phyloP scores from a whole-genome alignment of 2,797 vertebrate species.

The Eupleurogrammus muticus region DNA sequence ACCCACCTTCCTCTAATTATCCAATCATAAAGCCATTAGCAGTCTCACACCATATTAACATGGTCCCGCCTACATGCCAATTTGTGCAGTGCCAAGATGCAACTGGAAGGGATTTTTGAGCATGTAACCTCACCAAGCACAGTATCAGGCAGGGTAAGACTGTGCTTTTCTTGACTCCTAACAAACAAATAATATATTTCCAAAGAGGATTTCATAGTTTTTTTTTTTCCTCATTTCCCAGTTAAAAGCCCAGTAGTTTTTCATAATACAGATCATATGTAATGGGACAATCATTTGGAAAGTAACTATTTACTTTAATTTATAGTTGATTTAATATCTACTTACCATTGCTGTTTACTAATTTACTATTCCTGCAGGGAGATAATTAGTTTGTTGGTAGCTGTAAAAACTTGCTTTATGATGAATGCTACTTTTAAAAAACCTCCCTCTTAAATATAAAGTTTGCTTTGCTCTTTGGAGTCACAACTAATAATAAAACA shows the following conservation, averaged over 20 bases:
- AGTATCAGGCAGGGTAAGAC: conserved; percentile 23
- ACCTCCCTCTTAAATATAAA: too few species aligned
- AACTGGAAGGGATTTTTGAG: conserved; percentile 60
- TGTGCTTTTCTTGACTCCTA: conserved; percentile 42
- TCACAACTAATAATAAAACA: too few species aligned
- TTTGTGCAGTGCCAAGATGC: conserved; percentile 73
- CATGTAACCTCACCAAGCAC: conserved; percentile 37
- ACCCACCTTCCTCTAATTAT: conserved; percentile 87
- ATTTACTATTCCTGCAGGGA: too few species aligned
- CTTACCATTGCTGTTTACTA: too few species aligned
- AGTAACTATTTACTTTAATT: background rate
- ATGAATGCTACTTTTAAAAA: too few species aligned
- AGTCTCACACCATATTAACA: conserved; percentile 87
- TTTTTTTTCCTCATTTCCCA: conserved; percentile 8
- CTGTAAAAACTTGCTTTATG: too few species aligned
- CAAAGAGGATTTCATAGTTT: conserved; percentile 51
- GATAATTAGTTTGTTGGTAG: too few species aligned
- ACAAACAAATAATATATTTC: conserved; percentile 56
- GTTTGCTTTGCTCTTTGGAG: too few species aligned
- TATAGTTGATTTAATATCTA: too few species aligned
- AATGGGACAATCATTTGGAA: background rate
- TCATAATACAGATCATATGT: background rate
- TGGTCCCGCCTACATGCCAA: conserved; percentile 78
- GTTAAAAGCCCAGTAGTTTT: conserved; percentile 33
- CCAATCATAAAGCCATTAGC: conserved; percentile 89